Conservation (phyloP, 2,797 vertebrate genomes). For the Chaunax sp. region DNA sequence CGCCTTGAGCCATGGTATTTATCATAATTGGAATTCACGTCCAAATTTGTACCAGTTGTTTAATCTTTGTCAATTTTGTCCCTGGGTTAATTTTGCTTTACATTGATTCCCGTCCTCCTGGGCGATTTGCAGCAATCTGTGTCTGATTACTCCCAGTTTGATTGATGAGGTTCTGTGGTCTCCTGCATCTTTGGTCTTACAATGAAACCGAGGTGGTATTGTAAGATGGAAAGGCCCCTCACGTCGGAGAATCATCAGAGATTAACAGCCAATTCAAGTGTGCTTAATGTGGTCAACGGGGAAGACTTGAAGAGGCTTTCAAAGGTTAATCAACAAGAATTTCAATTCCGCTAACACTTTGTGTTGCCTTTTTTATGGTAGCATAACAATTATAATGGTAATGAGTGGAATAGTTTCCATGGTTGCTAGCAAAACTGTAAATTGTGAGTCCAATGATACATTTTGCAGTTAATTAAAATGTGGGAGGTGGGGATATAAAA, state of each 20-base stretch:
- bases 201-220: constrained; percentile 10
- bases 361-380: constrained; percentile 49
- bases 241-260: constrained; percentile 3
- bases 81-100: constrained; percentile 71
- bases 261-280: constrained; percentile 10
- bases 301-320: constrained; percentile 29
- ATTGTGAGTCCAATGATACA: constrained; percentile 44
- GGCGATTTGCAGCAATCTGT: constrained; percentile 72
- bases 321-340: constrained; percentile 55
- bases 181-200: constrained; percentile 32
- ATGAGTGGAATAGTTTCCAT: constrained; percentile 29
- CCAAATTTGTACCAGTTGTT: constrained; percentile 64
- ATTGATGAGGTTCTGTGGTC: constrained; percentile 67
- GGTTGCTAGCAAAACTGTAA: constrained; percentile 23
- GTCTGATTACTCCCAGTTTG: constrained; percentile 67
- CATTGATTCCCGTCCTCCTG: constrained; percentile 73
- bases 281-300: constrained; percentile 29
- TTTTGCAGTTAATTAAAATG: constrained; percentile 71
- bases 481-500: constrained; percentile 67
- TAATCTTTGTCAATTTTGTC: constrained; percentile 74
- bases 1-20: constrained; percentile 50
- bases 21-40: constrained; percentile 72
- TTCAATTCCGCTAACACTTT: constrained; percentile 35
- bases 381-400: constrained; percentile 45
- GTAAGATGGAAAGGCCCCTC: constrained; percentile 9